Base-by-base conservation (phyloP, 2,797 vertebrate species). In the Denticeps clupeoides region DNA sequence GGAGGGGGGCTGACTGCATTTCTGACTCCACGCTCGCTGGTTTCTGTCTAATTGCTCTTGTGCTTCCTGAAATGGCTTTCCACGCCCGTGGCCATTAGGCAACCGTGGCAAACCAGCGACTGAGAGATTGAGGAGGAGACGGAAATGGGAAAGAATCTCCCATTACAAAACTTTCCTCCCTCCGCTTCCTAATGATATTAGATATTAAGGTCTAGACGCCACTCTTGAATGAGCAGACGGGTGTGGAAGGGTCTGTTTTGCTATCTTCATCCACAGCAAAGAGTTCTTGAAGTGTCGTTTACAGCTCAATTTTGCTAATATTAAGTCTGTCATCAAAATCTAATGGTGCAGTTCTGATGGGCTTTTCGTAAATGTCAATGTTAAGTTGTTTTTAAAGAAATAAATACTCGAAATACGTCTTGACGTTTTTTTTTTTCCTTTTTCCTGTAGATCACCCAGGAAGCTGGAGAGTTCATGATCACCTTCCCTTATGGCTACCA, bases 401-500 rank as follows among this genome's bases (percentile, higher is more conserved):
- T 42, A 35, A 45, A 6, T 31, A 32, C 41, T 48, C 42, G 28
- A 51, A 49, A 41, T 46, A 27, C 29, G 38, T 44, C 27, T 19
- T n/a, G 12, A 24, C 25, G 24, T 25, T 33, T 18, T n/a, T 40
- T 16, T 12, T 25, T 53, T 1, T 28, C 13, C 22, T 24, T 29
- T 4, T 56, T 0, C 59, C 13, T 62, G 2, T 77, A 99, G 95
- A 85, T 99, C 64, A 99, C 95, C 2, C 95, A 99, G 66, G 89
- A 94, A 16, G 91, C 90, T 0, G 95, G 95, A 0, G 93, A 99
- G 67, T 99, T 99, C n/a, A 97, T 99, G 91, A 64, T 98, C 55
- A 97, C 95, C 0, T 98, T 97, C 51, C 93, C 93, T 1, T 97
- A 99, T 0, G 95, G 95, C 24, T 97, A 99, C 73, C 95, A 99